Evolutionary conservation across 2,888 invertebrate genomes (phyloP), one percentile per base, ranked within the genome.

Genomic region (Balanococcus diminutus): DNA sequence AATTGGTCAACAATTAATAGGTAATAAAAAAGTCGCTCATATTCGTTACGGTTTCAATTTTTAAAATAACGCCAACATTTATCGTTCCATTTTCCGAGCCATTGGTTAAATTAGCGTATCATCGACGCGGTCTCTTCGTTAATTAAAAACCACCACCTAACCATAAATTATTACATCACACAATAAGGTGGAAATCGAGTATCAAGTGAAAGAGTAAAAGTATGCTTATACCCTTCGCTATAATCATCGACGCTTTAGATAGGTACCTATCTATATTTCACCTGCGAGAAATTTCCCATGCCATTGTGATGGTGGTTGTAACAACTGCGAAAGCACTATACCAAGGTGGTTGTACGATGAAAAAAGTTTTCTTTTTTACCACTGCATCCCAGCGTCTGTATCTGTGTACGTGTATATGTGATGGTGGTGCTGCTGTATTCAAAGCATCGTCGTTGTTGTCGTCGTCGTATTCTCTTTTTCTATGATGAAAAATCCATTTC

Each of bases 401-500:
- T 19, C 6, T 16, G n/a, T 51, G 51, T 19, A 19, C 14, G 42
- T 51, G 51, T 51, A 19, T 51, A 19, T 51, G 42, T 14, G 16
- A 11, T 42, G 11, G 14, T 16, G 14, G 14, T 42, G 42, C 14
- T n/a, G 42, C 14, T 46, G 82, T 82, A 51, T 31, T 46, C 46
- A 51, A 82, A 46, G 61, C 61, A 25, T 67, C 61, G 61, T 28
- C 51, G 19, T 51, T 19, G 51, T 51, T 9, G 51, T 51, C 19
- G 51, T 42, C 42, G 42, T 42, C 14, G 28, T 67, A 67, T 28
- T 67, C 75, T 75, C 75, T 75, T 75, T 75, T 75, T 75, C 75
- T 75, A 81, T 25, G 81, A 81, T 46, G 81, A 84, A 84, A 84
- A 84, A 84, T 84, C 84, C 84, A 84, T 84, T 84, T 84, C 84